These are phyloP conservation scores for Hirtodrosophila cameraria DNA, from an alignment of 2,888 invertebrate genomes.

Conservation along the genomic window DNA sequence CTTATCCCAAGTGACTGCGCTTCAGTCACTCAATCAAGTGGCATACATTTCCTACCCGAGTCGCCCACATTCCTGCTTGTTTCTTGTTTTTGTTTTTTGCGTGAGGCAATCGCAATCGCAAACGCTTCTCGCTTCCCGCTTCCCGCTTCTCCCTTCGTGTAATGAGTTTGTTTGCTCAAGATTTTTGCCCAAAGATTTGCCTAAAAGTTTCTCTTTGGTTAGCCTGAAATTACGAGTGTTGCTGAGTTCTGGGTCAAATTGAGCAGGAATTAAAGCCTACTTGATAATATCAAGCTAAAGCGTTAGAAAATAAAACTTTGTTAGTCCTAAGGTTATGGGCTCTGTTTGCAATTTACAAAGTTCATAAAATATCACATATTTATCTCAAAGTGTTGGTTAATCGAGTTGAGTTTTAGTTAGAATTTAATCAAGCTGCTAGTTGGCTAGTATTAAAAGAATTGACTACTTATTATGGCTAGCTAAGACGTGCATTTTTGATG, in stretches of 20 bases:
- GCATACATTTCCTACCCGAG: constrained; percentile 28
- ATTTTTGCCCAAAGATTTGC: constrained; percentile 66
- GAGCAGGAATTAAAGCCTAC: background rate
- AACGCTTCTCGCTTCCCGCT: too few species aligned
- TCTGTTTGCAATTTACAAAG: background rate
- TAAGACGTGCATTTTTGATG: too few species aligned
- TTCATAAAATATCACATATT: background rate
- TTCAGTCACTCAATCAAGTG: constrained; percentile 72
- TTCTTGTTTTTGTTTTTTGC: too few species aligned
- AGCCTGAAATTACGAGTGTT: constrained; percentile 19
- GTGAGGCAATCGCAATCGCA: too few species aligned
- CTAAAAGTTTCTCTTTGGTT: constrained; percentile 50
- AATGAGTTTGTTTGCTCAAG: constrained; percentile 71
- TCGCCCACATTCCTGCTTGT: too few species aligned
- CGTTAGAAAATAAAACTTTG: background rate
- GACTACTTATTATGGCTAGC: too few species aligned
- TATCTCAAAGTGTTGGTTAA: background rate
- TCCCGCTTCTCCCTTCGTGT: constrained; percentile 31
- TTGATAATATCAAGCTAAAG: constrained; percentile 1
- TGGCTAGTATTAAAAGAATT: too few species aligned
- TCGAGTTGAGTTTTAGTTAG: background rate
- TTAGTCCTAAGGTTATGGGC: too few species aligned
- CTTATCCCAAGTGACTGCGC: constrained; percentile 26
- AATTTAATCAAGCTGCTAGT: too few species aligned
- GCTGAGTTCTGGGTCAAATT: background rate